Conservation (phyloP, 2,113 vertebrate species). For the Aplodontia rufa region DNA sequence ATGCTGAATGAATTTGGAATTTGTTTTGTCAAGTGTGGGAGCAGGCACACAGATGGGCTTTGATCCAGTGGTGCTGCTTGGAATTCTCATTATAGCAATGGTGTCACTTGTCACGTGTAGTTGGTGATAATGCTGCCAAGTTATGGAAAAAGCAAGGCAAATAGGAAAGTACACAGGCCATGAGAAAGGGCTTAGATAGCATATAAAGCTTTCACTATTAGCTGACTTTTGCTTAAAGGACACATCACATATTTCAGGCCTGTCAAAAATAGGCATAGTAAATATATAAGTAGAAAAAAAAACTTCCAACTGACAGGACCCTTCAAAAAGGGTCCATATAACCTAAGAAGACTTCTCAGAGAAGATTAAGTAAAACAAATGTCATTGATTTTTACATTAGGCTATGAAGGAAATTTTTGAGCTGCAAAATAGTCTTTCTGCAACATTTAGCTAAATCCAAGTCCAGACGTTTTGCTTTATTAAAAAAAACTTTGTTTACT, state of each 20-base stretch:
- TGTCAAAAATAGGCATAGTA: not conserved
- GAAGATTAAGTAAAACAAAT: conserved; percentile 23
- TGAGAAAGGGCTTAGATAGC: not conserved
- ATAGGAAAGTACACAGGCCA: conserved; percentile 29
- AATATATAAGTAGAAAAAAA: not conserved
- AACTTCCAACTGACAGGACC: not conserved
- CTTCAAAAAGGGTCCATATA: not conserved
- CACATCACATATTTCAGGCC: not conserved
- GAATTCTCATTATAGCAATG: conserved; percentile 76
- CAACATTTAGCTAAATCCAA: not conserved
- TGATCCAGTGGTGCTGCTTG: conserved; percentile 66
- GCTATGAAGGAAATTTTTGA: conserved; percentile 1
- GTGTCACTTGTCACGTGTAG: conserved; percentile 74
- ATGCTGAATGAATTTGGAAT: conserved; percentile 79
- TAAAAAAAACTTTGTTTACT: conserved; percentile 46
- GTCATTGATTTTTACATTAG: not conserved
- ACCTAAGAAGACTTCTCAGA: not conserved
- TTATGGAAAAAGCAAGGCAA: conserved; percentile 61
- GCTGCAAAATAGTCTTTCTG: not conserved
- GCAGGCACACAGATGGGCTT: conserved; percentile 73
- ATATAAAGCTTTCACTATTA: not conserved
- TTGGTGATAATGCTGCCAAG: conserved; percentile 63
- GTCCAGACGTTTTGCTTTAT: conserved; percentile 24
- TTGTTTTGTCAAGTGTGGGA: conserved; percentile 78
- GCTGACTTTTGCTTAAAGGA: conserved; percentile 13